Conservation (phyloP, 2,113 vertebrate genomes). For the Larimichthys polyactis region DNA sequence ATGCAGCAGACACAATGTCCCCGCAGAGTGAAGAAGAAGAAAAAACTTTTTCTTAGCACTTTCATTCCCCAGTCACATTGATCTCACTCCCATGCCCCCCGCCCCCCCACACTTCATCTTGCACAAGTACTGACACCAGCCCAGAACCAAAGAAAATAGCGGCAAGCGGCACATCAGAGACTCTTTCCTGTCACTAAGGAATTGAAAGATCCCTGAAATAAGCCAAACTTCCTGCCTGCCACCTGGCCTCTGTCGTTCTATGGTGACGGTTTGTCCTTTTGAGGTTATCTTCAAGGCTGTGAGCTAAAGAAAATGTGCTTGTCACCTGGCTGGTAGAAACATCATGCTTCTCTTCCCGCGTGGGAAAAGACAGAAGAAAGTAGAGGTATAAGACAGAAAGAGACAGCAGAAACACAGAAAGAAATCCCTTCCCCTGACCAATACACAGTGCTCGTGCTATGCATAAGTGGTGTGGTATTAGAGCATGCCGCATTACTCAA, state of each 20-base stretch:
- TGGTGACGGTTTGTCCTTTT: constrained; percentile 69
- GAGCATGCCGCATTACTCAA: not conserved
- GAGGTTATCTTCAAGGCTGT: constrained; percentile 72
- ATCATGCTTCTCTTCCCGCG: constrained; percentile 23
- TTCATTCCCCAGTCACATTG: constrained; percentile 64
- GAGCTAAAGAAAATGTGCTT: constrained; percentile 58
- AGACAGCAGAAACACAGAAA: not conserved
- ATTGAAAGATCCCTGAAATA: constrained; percentile 69
- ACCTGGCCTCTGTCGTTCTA: constrained; percentile 56
- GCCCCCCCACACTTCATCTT: constrained; percentile 36
- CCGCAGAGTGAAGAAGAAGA: constrained; percentile 16
- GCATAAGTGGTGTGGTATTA: not conserved
- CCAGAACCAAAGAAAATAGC: constrained; percentile 67
- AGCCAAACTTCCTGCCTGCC: constrained; percentile 50
- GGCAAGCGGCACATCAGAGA: constrained; percentile 67
- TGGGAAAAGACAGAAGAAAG: not conserved
- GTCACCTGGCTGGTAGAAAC: constrained; percentile 56
- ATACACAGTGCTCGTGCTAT: not conserved
- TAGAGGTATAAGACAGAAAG: not conserved
- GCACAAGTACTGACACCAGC: constrained; percentile 60
- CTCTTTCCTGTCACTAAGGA: constrained; percentile 57
- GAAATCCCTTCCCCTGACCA: not conserved
- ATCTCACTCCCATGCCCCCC: constrained; percentile 55
- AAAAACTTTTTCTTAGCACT: constrained; percentile 44
- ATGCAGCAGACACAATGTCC: constrained; percentile 47